Conservation (phyloP, 2,113 vertebrate species). For the Pseudopipra pipra region DNA sequence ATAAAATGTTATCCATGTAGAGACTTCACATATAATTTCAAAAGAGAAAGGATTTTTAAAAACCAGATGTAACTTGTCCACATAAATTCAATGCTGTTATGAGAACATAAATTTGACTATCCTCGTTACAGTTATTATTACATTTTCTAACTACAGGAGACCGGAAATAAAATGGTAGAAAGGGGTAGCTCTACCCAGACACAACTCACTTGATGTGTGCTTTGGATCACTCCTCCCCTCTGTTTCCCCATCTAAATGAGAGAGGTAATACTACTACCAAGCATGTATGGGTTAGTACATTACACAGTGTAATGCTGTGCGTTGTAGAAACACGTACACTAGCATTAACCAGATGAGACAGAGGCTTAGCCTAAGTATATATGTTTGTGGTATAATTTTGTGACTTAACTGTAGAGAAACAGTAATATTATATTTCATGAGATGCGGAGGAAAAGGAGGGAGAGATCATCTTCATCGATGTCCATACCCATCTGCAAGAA, state of each 20-base stretch:
- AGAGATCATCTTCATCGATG: not conserved
- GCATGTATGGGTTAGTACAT: not conserved
- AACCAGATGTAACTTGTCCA: not conserved
- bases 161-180: not conserved
- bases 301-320: fast-evolving
- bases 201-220: not conserved
- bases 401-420: not conserved
- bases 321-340: not conserved
- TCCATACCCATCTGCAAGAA: not conserved
- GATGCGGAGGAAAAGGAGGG: not conserved
- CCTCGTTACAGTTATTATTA: not conserved
- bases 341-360: not conserved
- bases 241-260: not conserved
- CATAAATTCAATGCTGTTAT: not conserved
- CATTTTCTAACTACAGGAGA: not conserved
- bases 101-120: not conserved
- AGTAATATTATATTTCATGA: not conserved
- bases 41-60: not conserved
- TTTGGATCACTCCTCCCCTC: not conserved
- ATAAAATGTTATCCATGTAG: not conserved
- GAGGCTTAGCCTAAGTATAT: not conserved
- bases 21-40: not conserved
- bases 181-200: not conserved
- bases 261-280: not conserved
- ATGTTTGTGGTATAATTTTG: not conserved